phyloP scores from a whole-genome alignment of 1,140 invertebrate genomes.

The Drosophila pseudoananassae region DNA sequence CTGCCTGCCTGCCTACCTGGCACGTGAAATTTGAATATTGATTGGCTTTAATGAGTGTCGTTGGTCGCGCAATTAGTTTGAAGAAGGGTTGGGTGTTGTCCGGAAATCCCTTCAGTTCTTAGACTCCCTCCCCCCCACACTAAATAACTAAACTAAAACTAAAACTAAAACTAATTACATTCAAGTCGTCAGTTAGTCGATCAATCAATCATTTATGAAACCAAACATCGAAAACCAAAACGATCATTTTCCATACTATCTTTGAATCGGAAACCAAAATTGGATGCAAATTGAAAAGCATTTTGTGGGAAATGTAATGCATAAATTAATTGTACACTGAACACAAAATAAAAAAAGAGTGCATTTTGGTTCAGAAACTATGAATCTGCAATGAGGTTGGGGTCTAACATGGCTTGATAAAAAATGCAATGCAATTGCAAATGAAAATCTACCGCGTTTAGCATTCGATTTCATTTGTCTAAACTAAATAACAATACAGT shows the following conservation, averaged over 20 bases:
- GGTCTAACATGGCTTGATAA: conserved; percentile 27
- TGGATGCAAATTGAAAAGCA: conserved; percentile 59
- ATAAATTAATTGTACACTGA: conserved; percentile 72
- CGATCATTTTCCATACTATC: conserved; percentile 34
- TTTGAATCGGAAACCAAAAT: conserved; percentile 41
- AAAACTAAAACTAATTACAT: conserved; percentile 39
- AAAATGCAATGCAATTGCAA: conserved; percentile 52
- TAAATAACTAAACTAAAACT: conserved; percentile 17
- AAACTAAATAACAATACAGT: conserved; percentile 76
- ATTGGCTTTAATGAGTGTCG: conserved; percentile 77
- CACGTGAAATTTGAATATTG: conserved; percentile 76
- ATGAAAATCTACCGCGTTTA: conserved; percentile 67
- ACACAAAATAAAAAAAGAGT: conserved; percentile 11
- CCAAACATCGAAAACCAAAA: background rate
- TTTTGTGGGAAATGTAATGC: conserved; percentile 71
- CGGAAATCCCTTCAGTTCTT: background rate
- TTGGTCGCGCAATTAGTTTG: conserved; percentile 67
- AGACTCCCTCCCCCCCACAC: no score
- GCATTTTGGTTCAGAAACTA: conserved; percentile 41
- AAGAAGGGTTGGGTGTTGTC: background rate
- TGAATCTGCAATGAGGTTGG: conserved; percentile 57
- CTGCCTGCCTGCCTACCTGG: background rate
- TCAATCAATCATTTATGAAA: conserved; percentile 34
- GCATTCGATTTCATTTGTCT: conserved; percentile 72
- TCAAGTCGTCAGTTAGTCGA: conserved; percentile 14